These are phyloP conservation scores for Propithecus perrieri DNA, from an alignment of 2,797 vertebrate genomes.

Conservation along the genomic window DNA sequence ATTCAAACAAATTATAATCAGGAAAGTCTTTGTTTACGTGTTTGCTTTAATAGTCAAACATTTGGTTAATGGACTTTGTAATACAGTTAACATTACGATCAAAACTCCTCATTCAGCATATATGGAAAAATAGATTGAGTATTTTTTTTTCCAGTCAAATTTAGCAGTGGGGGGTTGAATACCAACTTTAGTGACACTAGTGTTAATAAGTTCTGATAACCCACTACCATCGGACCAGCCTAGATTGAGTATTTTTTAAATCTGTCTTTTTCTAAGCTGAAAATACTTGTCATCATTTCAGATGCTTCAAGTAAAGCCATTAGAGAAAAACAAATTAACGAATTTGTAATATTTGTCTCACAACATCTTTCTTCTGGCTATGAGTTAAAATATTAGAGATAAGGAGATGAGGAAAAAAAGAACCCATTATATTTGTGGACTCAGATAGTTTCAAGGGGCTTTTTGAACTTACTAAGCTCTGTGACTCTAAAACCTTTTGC, in stretches of 20 bases:
- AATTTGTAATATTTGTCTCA: neutral
- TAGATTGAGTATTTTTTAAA: neutral
- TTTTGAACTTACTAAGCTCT: neutral
- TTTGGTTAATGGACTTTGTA: neutral
- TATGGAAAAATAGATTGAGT: neutral
- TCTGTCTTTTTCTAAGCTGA: neutral
- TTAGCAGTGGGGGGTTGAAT: too few relatives aligned
- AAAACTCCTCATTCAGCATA: neutral
- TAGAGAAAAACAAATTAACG: neutral
- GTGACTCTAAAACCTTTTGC: neutral
- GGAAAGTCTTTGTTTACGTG: neutral
- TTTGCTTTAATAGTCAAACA: conserved; percentile 14
- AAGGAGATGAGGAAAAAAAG: neutral
- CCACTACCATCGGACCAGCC: too few relatives aligned
- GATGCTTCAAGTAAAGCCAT: neutral
- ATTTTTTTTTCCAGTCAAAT: neutral
- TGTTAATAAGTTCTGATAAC: too few relatives aligned
- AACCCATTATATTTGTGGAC: neutral
- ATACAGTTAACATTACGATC: neutral
- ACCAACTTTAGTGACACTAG: too few relatives aligned
- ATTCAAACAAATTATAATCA: neutral
- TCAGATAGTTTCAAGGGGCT: conserved; percentile 35
- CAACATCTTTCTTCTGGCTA: neutral
- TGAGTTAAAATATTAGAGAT: conserved; percentile 34
- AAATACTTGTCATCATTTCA: conserved; percentile 33